A percentile compares a stretch with the other conserved stretches of the same genome.
These are phyloP conservation scores for Cynopterus sphinx DNA, from an alignment of 2,797 vertebrate genomes.

Conservation along the genomic window DNA sequence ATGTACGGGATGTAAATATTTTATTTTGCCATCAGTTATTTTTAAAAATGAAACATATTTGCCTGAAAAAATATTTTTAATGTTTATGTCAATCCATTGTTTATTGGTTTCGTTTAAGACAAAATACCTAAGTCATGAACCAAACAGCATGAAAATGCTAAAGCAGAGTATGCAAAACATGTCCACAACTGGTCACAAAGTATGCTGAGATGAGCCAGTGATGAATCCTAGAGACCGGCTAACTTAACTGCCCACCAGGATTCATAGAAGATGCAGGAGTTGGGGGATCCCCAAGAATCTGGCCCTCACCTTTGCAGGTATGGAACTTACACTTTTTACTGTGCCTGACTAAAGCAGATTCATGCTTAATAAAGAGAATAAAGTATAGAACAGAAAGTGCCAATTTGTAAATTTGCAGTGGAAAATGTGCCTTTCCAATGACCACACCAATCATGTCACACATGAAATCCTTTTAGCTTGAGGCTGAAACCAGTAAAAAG, in stretches of 20 bases:
- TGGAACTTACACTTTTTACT: not conserved
- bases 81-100: not conserved
- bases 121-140: not conserved
- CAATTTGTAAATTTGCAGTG: not conserved
- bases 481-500: not conserved
- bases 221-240: not conserved
- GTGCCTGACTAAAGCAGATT: not conserved
- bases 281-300: not conserved
- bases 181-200: not conserved
- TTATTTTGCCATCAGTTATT: too few species aligned
- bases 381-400: not conserved
- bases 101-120: slow-evolving; percentile 4
- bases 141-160: not conserved
- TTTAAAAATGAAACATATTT: too few species aligned
- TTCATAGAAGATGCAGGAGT: not conserved
- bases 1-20: not conserved
- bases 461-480: not conserved
- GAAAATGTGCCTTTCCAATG: not conserved
- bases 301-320: not conserved
- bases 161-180: not conserved
- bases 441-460: not conserved
- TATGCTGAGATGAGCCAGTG: not conserved
- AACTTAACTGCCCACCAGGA: not conserved
- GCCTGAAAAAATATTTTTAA: not conserved
- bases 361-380: not conserved